Percentiles rank a stretch among this genome's conserved stretches.
These are phyloP conservation scores for Theristicus caerulescens DNA, from an alignment of 2,113 vertebrate genomes.

Conservation along the genomic window DNA sequence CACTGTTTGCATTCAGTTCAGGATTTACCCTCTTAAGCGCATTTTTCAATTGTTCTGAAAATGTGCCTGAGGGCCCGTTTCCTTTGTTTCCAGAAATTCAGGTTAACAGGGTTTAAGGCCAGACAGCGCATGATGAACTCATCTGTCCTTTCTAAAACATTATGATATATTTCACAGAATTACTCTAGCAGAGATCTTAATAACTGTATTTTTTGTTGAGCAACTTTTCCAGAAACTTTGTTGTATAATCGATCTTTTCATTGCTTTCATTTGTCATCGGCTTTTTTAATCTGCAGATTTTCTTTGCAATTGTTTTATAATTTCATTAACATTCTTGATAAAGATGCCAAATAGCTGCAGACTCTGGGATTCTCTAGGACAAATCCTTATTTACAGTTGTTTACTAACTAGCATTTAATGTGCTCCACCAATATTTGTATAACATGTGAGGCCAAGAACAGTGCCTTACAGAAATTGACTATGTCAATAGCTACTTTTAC, in stretches of 20 bases:
- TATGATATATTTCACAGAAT: not conserved
- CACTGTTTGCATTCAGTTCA: not conserved
- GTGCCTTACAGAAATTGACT: not conserved
- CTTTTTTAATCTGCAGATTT: not conserved
- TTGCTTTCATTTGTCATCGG: not conserved
- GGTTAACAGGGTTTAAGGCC: not conserved
- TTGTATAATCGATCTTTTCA: not conserved
- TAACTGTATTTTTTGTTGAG: not conserved
- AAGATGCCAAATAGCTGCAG: not conserved
- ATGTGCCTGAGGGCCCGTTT: not conserved
- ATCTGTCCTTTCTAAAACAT: not conserved
- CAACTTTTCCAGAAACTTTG: not conserved
- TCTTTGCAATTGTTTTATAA: not conserved
- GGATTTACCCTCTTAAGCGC: not conserved
- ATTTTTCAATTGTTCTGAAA: not conserved
- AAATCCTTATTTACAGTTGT: not conserved
- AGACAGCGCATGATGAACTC: not conserved
- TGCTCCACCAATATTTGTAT: not conserved
- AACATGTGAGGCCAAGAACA: not conserved
- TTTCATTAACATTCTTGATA: not conserved
- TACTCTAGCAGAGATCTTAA: not conserved
- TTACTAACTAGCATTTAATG: not conserved
- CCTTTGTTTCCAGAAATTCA: not conserved
- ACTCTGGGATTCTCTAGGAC: not conserved
- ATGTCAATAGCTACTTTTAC: not conserved